Percentiles rank a stretch among this genome's conserved stretches.
phyloP scores from a whole-genome alignment of 2,113 vertebrate species.

The Pedionomus torquatus region DNA sequence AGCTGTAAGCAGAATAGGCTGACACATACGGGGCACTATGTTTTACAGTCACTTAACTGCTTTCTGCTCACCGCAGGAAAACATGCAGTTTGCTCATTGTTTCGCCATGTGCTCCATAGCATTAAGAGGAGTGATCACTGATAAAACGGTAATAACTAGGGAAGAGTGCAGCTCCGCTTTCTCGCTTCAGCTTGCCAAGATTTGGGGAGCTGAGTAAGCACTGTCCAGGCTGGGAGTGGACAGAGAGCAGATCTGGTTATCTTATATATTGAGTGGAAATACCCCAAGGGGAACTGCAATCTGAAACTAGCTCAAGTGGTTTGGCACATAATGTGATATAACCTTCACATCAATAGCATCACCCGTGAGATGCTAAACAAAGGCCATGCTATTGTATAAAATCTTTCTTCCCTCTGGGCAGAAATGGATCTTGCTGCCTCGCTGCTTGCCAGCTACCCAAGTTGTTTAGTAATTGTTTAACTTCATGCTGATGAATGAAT shows the following conservation, averaged over 20 bases:
- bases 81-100: background rate
- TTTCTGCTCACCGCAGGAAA: background rate
- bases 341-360: constrained; percentile 30
- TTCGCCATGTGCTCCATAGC: background rate
- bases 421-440: constrained; percentile 53
- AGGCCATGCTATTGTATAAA: constrained; percentile 28
- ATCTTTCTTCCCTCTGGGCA: constrained; percentile 45
- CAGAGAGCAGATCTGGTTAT: constrained; percentile 42
- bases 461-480: constrained; percentile 48
- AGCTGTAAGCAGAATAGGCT: background rate
- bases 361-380: constrained; percentile 40
- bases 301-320: constrained; percentile 34
- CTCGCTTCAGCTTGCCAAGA: background rate
- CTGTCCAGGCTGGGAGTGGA: constrained; percentile 11
- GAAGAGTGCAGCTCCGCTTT: background rate
- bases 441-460: constrained; percentile 44
- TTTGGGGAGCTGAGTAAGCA: constrained; percentile 29
- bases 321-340: constrained; percentile 47
- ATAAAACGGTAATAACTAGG: constrained; percentile 8
- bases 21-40: fast-evolving
- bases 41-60: background rate
- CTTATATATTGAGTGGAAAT: background rate
- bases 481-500: constrained; percentile 58
- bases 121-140: background rate
- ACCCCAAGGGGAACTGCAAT: constrained; percentile 23